phyloP scores from a whole-genome alignment of 2,888 invertebrate genomes.

The Yponomeuta sedellus region DNA sequence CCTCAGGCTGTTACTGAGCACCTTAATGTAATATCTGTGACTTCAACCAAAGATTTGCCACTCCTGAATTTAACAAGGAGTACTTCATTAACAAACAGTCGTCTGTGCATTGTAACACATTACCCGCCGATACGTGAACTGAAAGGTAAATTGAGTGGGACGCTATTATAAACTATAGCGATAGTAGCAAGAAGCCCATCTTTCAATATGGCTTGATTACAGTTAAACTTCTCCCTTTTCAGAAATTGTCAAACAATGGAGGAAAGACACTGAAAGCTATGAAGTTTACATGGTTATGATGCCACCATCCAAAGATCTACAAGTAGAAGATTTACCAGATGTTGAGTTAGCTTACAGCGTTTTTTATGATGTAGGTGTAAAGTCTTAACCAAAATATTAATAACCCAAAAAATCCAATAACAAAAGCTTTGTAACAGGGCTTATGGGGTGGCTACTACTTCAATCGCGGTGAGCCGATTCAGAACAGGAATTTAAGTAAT shows the following conservation, averaged over 20 bases:
- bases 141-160: too few relatives aligned
- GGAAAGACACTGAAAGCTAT: slow-evolving; percentile 19
- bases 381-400: not conserved
- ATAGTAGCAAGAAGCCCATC: too few relatives aligned
- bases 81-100: not conserved
- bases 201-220: not conserved
- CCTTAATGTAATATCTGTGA: not conserved
- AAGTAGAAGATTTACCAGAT: slow-evolving; percentile 22
- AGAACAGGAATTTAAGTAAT: not conserved
- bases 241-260: slow-evolving; percentile 24
- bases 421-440: slow-evolving; percentile 20
- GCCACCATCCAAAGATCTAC: slow-evolving; percentile 22
- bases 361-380: slow-evolving; percentile 23
- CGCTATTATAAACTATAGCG: too few relatives aligned
- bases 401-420: not conserved
- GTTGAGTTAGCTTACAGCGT: slow-evolving; percentile 25
- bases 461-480: slow-evolving; percentile 5
- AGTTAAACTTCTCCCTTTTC: not conserved
- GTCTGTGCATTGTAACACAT: not conserved
- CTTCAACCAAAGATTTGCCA: not conserved
- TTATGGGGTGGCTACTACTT: slow-evolving; percentile 32
- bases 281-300: slow-evolving; percentile 26
- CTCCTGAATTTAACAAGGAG: not conserved
- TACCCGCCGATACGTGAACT: slow-evolving; percentile 7
- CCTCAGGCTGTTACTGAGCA: not conserved